Percentiles rank a stretch among this genome's conserved stretches.
Conservation (phyloP, 2,797 vertebrate species). For the Sternotherus odoratus region DNA sequence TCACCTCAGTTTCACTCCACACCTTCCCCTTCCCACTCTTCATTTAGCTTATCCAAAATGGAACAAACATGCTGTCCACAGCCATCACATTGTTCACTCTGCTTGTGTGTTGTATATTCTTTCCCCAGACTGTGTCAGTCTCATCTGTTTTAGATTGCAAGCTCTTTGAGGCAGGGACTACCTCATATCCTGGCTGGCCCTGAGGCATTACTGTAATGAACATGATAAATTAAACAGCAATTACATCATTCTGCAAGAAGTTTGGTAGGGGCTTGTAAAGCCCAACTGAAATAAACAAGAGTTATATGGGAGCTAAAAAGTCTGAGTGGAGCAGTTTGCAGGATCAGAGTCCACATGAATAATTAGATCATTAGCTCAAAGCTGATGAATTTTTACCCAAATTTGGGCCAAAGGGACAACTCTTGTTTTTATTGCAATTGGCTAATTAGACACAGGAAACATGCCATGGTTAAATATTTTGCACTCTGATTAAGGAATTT, state of each 20-base stretch:
- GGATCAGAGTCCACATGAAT: conserved; percentile 16
- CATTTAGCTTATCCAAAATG: background rate
- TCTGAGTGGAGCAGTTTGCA: conserved; percentile 1
- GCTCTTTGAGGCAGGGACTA: background rate
- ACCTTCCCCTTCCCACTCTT: background rate
- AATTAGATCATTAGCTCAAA: conserved; percentile 38
- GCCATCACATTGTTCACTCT: background rate
- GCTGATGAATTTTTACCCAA: conserved; percentile 30
- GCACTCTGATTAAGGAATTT: conserved; percentile 13
- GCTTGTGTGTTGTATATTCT: background rate
- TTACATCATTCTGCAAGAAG: no score
- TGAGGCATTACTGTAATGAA: background rate
- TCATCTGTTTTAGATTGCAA: background rate
- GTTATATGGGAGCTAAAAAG: background rate
- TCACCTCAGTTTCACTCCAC: background rate
- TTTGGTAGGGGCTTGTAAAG: rapidly evolving
- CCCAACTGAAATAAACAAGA: background rate
- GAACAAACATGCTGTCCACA: background rate
- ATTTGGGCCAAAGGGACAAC: background rate
- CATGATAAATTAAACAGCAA: background rate
- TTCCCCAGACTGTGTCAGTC: background rate
- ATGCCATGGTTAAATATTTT: background rate
- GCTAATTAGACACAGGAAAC: conserved; percentile 38
- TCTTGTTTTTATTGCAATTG: conserved; percentile 41
- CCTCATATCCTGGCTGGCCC: no score